phyloP scores from a whole-genome alignment of 2,113 vertebrate genomes.

The Lontra canadensis region DNA sequence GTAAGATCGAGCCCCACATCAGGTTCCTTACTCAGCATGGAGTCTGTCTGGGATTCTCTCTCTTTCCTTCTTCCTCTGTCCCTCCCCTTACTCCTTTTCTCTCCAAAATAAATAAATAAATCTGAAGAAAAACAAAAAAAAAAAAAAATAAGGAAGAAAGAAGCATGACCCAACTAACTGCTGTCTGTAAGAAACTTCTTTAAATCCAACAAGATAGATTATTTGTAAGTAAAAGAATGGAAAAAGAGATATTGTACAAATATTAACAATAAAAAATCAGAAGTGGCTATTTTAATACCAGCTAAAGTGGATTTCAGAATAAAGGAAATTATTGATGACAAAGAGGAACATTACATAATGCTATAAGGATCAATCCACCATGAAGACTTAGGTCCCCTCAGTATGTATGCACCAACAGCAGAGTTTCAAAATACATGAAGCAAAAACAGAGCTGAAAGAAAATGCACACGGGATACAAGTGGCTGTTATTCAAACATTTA shows the following conservation, averaged over 20 bases:
- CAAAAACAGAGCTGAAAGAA: background rate
- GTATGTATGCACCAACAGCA: background rate
- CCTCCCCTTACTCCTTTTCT: background rate
- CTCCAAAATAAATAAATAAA: background rate
- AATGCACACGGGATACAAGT: background rate
- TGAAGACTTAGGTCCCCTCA: background rate
- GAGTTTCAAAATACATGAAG: background rate
- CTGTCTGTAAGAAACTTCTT: background rate
- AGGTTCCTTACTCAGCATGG: background rate
- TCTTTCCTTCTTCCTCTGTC: background rate
- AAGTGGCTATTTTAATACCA: background rate
- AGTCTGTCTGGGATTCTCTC: background rate
- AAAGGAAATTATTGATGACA: conserved; percentile 10
- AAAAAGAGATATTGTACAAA: background rate
- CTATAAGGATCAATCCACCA: background rate
- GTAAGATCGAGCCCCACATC: background rate
- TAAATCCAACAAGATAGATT: background rate
- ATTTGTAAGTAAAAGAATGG: background rate
- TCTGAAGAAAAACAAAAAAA: background rate
- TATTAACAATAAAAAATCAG: background rate
- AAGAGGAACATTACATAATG: background rate
- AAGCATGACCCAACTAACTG: background rate
- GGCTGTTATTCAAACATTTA: background rate
- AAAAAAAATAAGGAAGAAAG: background rate
- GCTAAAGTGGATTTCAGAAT: background rate